Evolutionary conservation across 2,797 vertebrate genomes (phyloP).

Genomic region (Parauchenoglanis punctatus): DNA sequence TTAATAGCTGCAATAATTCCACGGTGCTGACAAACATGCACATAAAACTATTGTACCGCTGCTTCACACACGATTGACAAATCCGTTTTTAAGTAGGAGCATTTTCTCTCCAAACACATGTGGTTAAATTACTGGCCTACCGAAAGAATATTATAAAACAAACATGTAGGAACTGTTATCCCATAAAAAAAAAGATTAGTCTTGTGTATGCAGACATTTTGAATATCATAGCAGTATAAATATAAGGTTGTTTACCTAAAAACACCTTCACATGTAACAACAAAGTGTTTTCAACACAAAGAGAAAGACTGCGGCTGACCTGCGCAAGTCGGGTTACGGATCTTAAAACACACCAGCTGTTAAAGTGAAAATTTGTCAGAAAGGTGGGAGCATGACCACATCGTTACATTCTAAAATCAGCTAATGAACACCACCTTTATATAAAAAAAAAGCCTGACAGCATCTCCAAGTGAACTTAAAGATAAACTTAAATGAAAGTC

Average conservation of each 20-base stretch:
- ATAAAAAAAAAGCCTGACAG: neutral
- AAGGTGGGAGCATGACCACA: neutral
- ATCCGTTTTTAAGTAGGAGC: neutral
- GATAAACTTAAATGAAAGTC: neutral
- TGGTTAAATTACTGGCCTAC: neutral
- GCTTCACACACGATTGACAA: neutral
- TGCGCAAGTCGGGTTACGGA: neutral
- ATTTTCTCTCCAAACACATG: neutral
- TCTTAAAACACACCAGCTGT: neutral
- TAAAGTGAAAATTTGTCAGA: neutral
- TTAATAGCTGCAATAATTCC: neutral
- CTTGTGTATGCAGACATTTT: neutral
- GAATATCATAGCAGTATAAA: neutral
- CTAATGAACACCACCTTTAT: neutral
- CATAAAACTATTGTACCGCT: neutral
- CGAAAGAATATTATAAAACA: neutral
- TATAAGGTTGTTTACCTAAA: neutral
- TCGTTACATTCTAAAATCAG: neutral
- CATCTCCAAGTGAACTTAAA: neutral
- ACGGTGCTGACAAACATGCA: neutral
- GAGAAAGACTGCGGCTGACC: neutral
- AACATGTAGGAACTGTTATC: neutral
- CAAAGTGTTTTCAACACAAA: neutral
- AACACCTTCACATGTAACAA: neutral
- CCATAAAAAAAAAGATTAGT: neutral